These are phyloP conservation scores for Somateria mollissima DNA, from an alignment of 2,797 vertebrate species.

Conservation along the genomic window DNA sequence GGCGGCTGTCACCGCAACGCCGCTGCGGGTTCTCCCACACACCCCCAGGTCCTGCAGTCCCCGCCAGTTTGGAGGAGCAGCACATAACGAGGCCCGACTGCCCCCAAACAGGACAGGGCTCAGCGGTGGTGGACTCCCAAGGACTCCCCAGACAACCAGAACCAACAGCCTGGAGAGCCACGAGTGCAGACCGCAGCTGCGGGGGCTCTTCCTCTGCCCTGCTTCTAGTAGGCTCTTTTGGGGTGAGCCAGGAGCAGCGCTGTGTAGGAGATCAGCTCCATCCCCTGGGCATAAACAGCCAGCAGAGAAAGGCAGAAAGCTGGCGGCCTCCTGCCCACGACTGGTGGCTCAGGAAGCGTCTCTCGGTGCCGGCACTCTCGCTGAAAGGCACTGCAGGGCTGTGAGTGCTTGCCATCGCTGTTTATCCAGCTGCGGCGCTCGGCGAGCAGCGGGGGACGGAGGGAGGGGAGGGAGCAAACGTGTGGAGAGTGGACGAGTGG, in stretches of 20 bases:
- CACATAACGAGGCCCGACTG: neutral
- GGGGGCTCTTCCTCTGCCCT: neutral
- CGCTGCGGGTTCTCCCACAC: fast-evolving
- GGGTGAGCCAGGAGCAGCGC: neutral
- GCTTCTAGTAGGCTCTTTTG: neutral
- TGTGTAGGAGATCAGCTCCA: neutral
- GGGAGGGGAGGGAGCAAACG: neutral
- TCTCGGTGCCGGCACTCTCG: neutral
- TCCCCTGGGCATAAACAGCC: neutral
- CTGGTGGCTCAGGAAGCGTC: constrained; percentile 2
- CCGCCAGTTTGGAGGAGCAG: neutral
- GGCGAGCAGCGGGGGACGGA: neutral
- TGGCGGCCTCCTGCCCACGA: neutral
- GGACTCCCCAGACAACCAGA: neutral
- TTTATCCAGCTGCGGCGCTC: constrained; percentile 59
- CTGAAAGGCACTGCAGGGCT: constrained; percentile 26
- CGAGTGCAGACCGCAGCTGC: neutral
- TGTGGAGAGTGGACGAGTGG: constrained; percentile 24
- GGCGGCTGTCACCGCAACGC: neutral
- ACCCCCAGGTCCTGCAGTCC: neutral
- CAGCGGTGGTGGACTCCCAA: neutral
- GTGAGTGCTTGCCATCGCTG: neutral
- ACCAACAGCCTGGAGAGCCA: neutral
- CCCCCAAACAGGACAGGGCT: neutral
- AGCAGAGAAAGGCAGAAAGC: neutral